Conservation (phyloP, 2,888 invertebrate genomes). For the Oxytorus armatus region DNA sequence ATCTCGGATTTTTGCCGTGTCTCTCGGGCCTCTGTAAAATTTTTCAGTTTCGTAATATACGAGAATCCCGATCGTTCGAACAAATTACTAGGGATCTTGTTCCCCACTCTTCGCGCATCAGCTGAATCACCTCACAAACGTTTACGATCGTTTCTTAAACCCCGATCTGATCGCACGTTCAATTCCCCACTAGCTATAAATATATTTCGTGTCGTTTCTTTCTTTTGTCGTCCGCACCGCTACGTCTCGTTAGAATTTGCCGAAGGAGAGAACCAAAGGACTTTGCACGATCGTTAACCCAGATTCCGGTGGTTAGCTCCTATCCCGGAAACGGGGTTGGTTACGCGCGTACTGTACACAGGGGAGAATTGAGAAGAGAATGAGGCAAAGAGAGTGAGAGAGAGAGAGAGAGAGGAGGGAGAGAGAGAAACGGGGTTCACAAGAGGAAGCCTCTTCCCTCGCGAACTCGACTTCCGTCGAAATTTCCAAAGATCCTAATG, state of each 20-base stretch:
- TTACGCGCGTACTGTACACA: constrained; percentile 39
- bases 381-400: constrained; percentile 15
- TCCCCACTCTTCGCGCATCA: constrained; percentile 1
- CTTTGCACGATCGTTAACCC: constrained; percentile 64
- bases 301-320: constrained; percentile 56
- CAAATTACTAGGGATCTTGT: constrained; percentile 11
- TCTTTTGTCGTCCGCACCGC: constrained; percentile 5
- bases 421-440: background rate
- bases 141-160: constrained; percentile 24
- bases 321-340: constrained; percentile 42
- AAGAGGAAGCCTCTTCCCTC: constrained; percentile 4
- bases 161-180: constrained; percentile 14
- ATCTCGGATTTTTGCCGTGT: background rate
- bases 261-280: constrained; percentile 36
- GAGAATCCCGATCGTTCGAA: constrained; percentile 5
- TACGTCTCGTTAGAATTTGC: constrained; percentile 53
- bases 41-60: background rate
- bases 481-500: constrained; percentile 64
- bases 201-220: constrained; percentile 27
- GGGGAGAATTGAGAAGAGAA: constrained; percentile 36
- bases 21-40: background rate
- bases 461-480: constrained; percentile 38
- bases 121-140: constrained; percentile 23
- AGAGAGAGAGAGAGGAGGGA: background rate
- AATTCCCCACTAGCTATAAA: constrained; percentile 21